Conservation (phyloP, 2,113 vertebrate species). For the Opisthocomus hoazin region DNA sequence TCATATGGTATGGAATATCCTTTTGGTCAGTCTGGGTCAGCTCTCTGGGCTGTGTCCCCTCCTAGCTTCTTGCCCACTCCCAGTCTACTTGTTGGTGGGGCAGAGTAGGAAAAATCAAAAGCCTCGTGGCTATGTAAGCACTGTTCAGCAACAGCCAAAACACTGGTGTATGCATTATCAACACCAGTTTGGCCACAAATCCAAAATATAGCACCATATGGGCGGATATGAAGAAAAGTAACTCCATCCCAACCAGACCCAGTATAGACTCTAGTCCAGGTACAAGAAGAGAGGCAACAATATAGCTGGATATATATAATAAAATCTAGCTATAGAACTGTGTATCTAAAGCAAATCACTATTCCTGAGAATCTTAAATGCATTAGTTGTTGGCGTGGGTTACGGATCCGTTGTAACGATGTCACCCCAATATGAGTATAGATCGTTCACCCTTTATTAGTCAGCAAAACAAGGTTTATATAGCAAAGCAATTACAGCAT, state of each 20-base stretch:
- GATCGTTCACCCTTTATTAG: too few species aligned
- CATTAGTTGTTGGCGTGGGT: too few species aligned
- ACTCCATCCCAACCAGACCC: neutral
- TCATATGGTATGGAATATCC: neutral
- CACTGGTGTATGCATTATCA: neutral
- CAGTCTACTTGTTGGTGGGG: neutral
- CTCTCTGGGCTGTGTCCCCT: neutral
- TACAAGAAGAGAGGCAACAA: neutral
- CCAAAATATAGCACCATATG: neutral
- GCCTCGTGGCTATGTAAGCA: neutral
- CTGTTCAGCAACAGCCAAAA: neutral
- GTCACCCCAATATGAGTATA: too few species aligned
- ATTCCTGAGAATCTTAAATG: neutral
- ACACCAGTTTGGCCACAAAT: neutral
- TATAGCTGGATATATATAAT: neutral
- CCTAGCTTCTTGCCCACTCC: neutral
- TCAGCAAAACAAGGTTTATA: too few species aligned
- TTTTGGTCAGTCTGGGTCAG: neutral
- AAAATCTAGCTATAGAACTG: neutral
- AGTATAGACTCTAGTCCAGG: neutral
- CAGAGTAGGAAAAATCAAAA: neutral
- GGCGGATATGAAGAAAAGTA: neutral
- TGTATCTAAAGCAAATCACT: neutral
- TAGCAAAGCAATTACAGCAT: too few species aligned
- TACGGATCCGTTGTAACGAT: too few species aligned